Percentiles rank a stretch among this genome's conserved stretches.
These are phyloP conservation scores for Corythucha ciliata DNA, from an alignment of 2,888 invertebrate species.

Conservation along the genomic window DNA sequence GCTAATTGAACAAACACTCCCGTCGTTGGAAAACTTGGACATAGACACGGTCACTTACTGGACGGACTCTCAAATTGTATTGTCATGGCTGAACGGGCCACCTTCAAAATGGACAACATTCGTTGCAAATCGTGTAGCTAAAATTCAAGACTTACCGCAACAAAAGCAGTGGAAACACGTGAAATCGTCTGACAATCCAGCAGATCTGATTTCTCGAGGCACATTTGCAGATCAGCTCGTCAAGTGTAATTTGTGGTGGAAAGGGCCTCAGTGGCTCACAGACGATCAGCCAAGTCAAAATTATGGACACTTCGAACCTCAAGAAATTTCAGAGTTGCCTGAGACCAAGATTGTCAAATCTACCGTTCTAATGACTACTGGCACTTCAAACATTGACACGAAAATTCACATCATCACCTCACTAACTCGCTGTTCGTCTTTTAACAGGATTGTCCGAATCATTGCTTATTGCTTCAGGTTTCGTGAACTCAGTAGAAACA, in stretches of 20 bases:
- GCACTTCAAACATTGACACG: background rate
- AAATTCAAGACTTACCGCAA: slow-evolving; percentile 1
- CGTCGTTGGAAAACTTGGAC: no score
- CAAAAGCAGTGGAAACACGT: slow-evolving; percentile 17
- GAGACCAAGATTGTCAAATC: no score
- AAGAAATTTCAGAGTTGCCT: no score
- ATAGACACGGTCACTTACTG: no score
- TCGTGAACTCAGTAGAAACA: background rate
- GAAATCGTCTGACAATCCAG: background rate
- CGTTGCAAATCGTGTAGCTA: slow-evolving; percentile 19
- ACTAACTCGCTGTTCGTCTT: background rate
- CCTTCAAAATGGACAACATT: slow-evolving; percentile 18
- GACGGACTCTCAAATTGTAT: slow-evolving; percentile 1
- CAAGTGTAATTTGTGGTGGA: background rate
- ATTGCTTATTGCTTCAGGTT: background rate
- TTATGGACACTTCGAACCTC: no score
- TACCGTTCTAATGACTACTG: background rate
- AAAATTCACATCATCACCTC: no score
- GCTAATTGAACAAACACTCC: no score
- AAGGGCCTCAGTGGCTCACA: background rate
- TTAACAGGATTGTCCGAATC: background rate
- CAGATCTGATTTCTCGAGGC: background rate
- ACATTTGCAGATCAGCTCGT: background rate
- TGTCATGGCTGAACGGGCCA: background rate
- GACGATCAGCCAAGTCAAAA: background rate